Percentiles rank a stretch among this genome's conserved stretches.
Evolutionary conservation across 30 jellyfish, hydroid and myxozoan genomes (phyloP).

Genomic region (Nemopilema nomurai): DNA sequence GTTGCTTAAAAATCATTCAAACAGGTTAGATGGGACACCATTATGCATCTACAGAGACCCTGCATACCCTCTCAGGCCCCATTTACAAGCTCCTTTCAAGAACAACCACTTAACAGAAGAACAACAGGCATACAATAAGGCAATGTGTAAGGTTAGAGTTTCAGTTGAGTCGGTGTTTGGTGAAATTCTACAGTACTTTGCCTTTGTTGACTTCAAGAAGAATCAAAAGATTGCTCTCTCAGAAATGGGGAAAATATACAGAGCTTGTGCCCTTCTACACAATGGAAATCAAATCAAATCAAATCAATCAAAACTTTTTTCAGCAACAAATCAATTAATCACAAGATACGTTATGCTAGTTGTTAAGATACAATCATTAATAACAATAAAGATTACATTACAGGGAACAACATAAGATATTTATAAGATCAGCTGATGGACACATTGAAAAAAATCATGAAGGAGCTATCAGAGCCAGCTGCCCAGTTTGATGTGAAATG

Average conservation of each 20-base stretch:
- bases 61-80: slow-evolving; percentile 48
- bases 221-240: slow-evolving; percentile 60
- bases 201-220: slow-evolving; percentile 54
- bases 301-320: too few relatives aligned
- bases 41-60: slow-evolving; percentile 72
- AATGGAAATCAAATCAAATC: too few relatives aligned
- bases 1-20: slow-evolving; percentile 27
- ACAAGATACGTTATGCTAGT: too few relatives aligned
- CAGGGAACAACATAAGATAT: too few relatives aligned
- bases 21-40: slow-evolving; percentile 35
- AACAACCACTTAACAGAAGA: slow-evolving; percentile 46
- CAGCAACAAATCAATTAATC: too few relatives aligned
- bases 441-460: too few relatives aligned
- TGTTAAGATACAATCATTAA: too few relatives aligned
- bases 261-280: slow-evolving; percentile 23
- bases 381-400: too few relatives aligned
- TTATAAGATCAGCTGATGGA: too few relatives aligned
- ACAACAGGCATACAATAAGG: slow-evolving; percentile 42
- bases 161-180: slow-evolving; percentile 71
- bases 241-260: slow-evolving; percentile 44
- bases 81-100: slow-evolving; percentile 5
- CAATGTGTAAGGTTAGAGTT: slow-evolving; percentile 60
- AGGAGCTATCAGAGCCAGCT: too few relatives aligned
- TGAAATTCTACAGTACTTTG: slow-evolving; percentile 46
- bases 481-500: too few relatives aligned